Evolutionary conservation across 1,140 invertebrate species (phyloP).

Genomic region (Teleogryllus occipitalis): DNA sequence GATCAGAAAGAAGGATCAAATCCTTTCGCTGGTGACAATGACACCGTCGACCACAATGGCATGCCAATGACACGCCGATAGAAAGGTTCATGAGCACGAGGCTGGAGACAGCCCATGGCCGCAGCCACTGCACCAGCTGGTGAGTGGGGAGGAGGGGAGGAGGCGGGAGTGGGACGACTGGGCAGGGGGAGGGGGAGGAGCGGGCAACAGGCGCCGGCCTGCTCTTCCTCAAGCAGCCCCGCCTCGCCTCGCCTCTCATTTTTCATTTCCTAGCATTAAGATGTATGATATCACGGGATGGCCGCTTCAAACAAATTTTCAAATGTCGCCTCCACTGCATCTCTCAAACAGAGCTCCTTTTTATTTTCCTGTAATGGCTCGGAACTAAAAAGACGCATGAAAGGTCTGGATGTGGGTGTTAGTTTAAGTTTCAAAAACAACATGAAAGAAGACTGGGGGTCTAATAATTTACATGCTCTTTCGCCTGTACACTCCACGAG

Average conservation of each 20-base stretch:
- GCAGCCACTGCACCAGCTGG: too few relatives aligned
- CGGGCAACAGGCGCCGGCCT: neutral
- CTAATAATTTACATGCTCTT: slow-evolving; percentile 5
- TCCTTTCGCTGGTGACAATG: too few relatives aligned
- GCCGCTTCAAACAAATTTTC: slow-evolving; percentile 16
- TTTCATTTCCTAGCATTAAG: slow-evolving; percentile 15
- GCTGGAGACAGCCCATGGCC: too few relatives aligned
- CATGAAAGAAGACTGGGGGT: neutral
- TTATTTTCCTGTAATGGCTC: neutral
- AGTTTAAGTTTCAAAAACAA: slow-evolving; percentile 2
- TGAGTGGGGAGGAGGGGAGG: too few relatives aligned
- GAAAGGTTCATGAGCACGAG: too few relatives aligned
- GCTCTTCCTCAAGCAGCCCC: neutral
- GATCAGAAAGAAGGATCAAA: too few relatives aligned
- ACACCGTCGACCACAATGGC: too few relatives aligned
- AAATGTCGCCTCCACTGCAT: slow-evolving; percentile 14
- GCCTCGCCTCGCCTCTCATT: neutral
- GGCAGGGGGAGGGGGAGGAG: too few relatives aligned
- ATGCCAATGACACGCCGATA: too few relatives aligned
- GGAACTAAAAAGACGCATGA: neutral
- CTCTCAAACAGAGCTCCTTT: neutral
- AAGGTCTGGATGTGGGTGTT: neutral
- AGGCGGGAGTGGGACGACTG: too few relatives aligned
- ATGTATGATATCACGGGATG: slow-evolving; percentile 20
- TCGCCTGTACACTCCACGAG: neutral